phyloP scores from a whole-genome alignment of 2,888 invertebrate species.

The Cremastinae sp. region DNA sequence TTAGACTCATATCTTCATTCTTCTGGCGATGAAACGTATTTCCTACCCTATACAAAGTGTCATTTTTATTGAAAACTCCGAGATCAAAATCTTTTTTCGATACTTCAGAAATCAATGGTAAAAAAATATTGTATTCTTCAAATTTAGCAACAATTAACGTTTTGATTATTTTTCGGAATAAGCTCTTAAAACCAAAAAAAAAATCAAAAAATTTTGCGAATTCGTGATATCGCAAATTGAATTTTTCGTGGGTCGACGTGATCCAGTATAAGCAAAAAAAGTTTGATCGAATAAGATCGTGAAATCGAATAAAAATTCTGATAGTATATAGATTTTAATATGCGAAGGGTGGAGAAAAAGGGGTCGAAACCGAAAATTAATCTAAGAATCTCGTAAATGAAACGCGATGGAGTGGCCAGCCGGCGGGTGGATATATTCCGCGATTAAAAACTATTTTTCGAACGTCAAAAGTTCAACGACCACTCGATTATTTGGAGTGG shows the following conservation, averaged over 20 bases:
- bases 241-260: too few species aligned
- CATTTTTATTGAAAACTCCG: conserved; percentile 41
- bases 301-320: too few species aligned
- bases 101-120: background rate
- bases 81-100: conserved; percentile 5
- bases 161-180: too few species aligned
- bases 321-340: too few species aligned
- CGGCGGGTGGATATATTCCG: conserved; percentile 36
- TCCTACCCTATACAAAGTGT: conserved; percentile 16
- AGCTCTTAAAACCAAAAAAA: too few species aligned
- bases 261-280: too few species aligned
- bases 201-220: too few species aligned
- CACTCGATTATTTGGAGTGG: conserved; percentile 46
- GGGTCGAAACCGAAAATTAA: conserved; percentile 34
- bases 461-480: conserved; percentile 58
- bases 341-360: conserved; percentile 16
- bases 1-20: conserved; percentile 45
- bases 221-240: too few species aligned
- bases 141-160: too few species aligned
- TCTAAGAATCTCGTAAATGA: conserved; percentile 45
- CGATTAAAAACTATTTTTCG: conserved; percentile 36
- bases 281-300: too few species aligned
- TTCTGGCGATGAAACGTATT: conserved; percentile 40
- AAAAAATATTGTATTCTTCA: too few species aligned
- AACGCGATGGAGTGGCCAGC: conserved; percentile 31